A percentile compares a stretch with the other conserved stretches of the same genome.
Evolutionary conservation across 2,113 vertebrate genomes (phyloP).

Genomic region (Paralichthys olivaceus): DNA sequence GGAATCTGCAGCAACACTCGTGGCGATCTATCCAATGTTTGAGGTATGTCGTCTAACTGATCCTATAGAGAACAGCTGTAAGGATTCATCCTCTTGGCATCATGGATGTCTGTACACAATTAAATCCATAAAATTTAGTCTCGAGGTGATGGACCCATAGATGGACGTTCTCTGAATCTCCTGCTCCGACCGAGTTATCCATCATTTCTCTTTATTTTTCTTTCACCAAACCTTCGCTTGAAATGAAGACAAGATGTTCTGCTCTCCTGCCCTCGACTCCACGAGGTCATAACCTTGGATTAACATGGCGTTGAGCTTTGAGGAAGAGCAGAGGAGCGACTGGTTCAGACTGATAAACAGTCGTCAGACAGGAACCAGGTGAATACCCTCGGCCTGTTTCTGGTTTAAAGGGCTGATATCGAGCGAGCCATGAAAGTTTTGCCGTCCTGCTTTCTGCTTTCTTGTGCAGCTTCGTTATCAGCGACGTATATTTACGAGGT

Average conservation of each 20-base stretch:
- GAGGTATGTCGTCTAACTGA: too few species aligned
- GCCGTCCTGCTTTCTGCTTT: background rate
- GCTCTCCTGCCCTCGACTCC: constrained; percentile 4
- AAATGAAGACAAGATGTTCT: constrained; percentile 30
- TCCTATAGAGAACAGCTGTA: too few species aligned
- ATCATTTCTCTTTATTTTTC: constrained; percentile 1
- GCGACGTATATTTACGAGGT: constrained; percentile 44
- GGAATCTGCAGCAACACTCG: too few species aligned
- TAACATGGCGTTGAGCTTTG: constrained; percentile 33
- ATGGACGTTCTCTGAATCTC: too few species aligned
- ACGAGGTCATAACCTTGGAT: constrained; percentile 45
- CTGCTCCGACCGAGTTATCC: background rate
- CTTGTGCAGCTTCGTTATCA: constrained; percentile 39
- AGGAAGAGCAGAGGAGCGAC: constrained; percentile 44
- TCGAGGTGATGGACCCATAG: too few species aligned
- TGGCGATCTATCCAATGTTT: too few species aligned
- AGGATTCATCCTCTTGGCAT: too few species aligned
- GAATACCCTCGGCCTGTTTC: constrained; percentile 40
- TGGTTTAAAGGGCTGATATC: constrained; percentile 34
- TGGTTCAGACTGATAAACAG: constrained; percentile 41
- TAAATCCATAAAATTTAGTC: too few species aligned
- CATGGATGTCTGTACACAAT: too few species aligned
- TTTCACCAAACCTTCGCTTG: background rate
- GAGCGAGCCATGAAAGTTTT: constrained; percentile 26
- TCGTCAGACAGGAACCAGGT: constrained; percentile 37